phyloP scores from a whole-genome alignment of 2,888 invertebrate species.

The Metopia argyrocephala region DNA sequence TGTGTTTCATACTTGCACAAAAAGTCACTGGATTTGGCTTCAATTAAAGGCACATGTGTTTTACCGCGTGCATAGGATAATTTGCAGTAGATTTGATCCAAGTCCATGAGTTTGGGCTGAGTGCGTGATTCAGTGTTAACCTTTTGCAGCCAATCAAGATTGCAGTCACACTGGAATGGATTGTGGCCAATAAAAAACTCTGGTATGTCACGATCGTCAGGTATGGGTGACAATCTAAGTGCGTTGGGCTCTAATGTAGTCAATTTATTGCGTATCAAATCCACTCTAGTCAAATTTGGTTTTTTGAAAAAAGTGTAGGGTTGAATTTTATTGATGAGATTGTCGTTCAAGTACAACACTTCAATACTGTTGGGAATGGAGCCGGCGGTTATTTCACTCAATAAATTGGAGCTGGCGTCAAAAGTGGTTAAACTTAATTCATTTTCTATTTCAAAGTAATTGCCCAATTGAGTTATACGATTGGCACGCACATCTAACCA shows the following conservation, averaged over 20 bases:
- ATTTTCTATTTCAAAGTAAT: conserved; percentile 85
- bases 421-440: conserved; percentile 89
- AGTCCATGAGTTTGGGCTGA: conserved; percentile 92
- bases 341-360: conserved; percentile 92
- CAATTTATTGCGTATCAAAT: conserved; percentile 94
- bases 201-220: conserved; percentile 87
- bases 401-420: conserved; percentile 92
- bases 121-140: conserved; percentile 90
- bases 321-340: conserved; percentile 90
- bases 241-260: conserved; percentile 94
- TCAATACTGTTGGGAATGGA: conserved; percentile 92
- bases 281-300: conserved; percentile 92
- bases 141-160: conserved; percentile 96
- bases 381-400: conserved; percentile 87
- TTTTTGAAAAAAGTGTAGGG: conserved; percentile 94
- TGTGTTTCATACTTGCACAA: conserved; percentile 95
- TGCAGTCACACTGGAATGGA: conserved; percentile 96
- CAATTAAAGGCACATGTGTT: conserved; percentile 89
- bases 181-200: conserved; percentile 96
- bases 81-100: conserved; percentile 93
- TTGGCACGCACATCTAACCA: conserved; percentile 95
- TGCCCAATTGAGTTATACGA: conserved; percentile 88
- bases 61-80: conserved; percentile 91
- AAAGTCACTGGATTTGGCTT: conserved; percentile 93
- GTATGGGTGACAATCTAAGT: conserved; percentile 88